These are phyloP conservation scores for Megalops cyprinoides DNA, from an alignment of 2,797 vertebrate species.

Conservation along the genomic window DNA sequence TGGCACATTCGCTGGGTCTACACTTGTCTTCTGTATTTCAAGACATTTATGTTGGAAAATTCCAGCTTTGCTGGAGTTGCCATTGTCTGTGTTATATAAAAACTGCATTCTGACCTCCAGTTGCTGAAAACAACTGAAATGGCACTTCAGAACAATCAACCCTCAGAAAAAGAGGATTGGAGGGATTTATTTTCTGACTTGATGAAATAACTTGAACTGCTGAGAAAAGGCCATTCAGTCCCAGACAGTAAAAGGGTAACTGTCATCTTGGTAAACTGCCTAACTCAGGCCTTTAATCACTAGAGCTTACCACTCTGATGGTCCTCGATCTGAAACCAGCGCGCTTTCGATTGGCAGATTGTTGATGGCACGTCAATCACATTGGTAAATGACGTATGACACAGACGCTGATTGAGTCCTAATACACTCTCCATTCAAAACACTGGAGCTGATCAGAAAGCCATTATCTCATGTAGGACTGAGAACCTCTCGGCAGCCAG, in stretches of 20 bases:
- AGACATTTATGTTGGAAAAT: neutral
- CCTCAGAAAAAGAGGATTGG: neutral
- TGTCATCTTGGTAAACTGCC: neutral
- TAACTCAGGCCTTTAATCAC: slow-evolving; percentile 36
- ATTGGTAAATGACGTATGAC: slow-evolving; percentile 3
- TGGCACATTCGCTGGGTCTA: neutral
- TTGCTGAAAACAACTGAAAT: neutral
- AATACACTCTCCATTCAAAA: slow-evolving; percentile 36
- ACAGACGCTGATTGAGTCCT: slow-evolving; percentile 37
- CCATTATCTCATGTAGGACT: slow-evolving; percentile 48
- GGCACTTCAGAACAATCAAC: slow-evolving; percentile 1
- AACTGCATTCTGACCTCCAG: neutral
- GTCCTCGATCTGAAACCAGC: slow-evolving; percentile 43
- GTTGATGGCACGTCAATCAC: slow-evolving; percentile 46
- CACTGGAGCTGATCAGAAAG: slow-evolving; percentile 56
- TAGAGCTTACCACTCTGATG: slow-evolving; percentile 37
- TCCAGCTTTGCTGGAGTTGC: neutral
- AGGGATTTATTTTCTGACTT: neutral
- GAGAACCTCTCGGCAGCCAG: neutral
- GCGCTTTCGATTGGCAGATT: slow-evolving; percentile 43
- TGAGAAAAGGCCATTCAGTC: slow-evolving; percentile 38
- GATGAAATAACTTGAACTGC: slow-evolving; percentile 21
- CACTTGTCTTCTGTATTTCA: neutral
- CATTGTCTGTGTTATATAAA: neutral
- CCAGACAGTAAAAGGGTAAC: slow-evolving; percentile 28